Evolutionary conservation across 1,140 invertebrate genomes (phyloP).

Genomic region (Drosophila bocqueti): DNA sequence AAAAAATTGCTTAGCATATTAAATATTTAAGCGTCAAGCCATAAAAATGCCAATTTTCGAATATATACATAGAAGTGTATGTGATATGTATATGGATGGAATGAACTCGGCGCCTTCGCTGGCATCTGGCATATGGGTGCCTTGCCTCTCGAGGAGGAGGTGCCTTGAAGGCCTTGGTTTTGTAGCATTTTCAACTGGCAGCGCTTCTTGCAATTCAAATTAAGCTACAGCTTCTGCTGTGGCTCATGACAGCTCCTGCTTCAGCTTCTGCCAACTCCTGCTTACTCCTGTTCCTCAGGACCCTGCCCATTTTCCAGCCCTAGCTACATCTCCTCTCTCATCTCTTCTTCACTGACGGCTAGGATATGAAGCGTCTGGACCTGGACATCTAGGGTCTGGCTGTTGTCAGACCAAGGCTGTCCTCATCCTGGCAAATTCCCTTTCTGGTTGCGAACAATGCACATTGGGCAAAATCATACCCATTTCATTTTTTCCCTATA

Average conservation of each 20-base stretch:
- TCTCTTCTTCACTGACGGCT: neutral
- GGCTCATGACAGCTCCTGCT: neutral
- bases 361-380: slow-evolving; percentile 5
- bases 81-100: neutral
- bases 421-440: slow-evolving; percentile 4
- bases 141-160: neutral
- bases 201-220: slow-evolving; percentile 40
- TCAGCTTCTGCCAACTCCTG: neutral
- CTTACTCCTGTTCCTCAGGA: neutral
- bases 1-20: slow-evolving; percentile 53
- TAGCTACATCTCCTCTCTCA: neutral
- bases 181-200: slow-evolving; percentile 26
- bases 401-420: slow-evolving; percentile 21
- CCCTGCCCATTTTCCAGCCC: no score
- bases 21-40: slow-evolving; percentile 67
- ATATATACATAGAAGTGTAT: slow-evolving; percentile 25
- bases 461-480: slow-evolving; percentile 5
- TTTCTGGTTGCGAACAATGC: neutral
- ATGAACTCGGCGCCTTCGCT: slow-evolving; percentile 13
- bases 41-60: slow-evolving; percentile 66
- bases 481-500: neutral
- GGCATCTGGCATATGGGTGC: slow-evolving; percentile 27
- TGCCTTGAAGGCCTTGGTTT: neutral
- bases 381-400: slow-evolving; percentile 29
- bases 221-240: slow-evolving; percentile 6